A percentile compares a stretch with the other conserved stretches of the same genome.
Conservation (phyloP, 1,140 invertebrate species). For the Nymphalis io region DNA sequence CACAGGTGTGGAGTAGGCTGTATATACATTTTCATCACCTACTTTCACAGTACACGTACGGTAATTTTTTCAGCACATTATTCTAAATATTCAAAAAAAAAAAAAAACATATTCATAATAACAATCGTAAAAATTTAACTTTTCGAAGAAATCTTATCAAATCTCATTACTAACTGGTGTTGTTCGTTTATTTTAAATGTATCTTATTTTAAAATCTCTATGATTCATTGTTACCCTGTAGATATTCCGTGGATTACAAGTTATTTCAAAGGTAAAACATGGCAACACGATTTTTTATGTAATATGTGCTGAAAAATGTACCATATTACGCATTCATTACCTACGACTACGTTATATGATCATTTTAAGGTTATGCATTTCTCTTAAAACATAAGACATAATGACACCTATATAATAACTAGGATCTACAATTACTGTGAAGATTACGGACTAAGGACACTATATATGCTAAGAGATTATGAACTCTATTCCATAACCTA, state of each 20-base stretch:
- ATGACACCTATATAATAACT: conserved; percentile 18
- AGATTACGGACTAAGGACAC: conserved; percentile 18
- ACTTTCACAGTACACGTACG: conserved; percentile 29
- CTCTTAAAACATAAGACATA: conserved; percentile 15
- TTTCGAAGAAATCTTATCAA: no score
- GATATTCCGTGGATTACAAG: background rate
- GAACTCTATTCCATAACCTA: conserved; percentile 41
- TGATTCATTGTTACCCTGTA: conserved; percentile 5
- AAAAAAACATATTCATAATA: background rate
- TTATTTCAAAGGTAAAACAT: background rate
- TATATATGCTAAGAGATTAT: conserved; percentile 26
- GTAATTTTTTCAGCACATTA: conserved; percentile 27
- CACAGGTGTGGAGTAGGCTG: conserved; percentile 74
- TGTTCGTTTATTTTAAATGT: background rate
- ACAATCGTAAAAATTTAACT: no score
- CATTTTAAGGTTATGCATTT: conserved; percentile 24
- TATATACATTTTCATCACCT: conserved; percentile 62
- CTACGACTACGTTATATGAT: conserved; percentile 36
- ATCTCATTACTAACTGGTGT: no score
- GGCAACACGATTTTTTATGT: no score
- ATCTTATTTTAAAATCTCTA: background rate
- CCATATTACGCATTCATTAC: conserved; percentile 22
- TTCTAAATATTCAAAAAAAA: background rate
- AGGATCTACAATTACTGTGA: conserved; percentile 34
- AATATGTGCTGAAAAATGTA: conserved; percentile 19